These are phyloP conservation scores for Galeopterus variegatus DNA, from an alignment of 2,113 vertebrate genomes.

Conservation along the genomic window DNA sequence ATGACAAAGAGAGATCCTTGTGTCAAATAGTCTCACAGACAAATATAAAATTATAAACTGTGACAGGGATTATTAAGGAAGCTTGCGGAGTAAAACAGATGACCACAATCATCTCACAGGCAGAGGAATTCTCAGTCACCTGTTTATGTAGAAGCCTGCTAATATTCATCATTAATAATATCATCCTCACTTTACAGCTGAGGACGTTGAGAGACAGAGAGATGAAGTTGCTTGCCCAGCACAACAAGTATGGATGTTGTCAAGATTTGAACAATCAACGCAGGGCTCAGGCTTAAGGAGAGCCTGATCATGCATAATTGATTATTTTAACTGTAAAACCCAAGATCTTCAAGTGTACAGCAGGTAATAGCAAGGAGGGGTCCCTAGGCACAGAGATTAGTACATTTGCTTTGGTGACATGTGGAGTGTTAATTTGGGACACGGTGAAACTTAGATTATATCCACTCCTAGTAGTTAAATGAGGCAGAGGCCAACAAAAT, in stretches of 20 bases:
- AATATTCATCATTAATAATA: neutral
- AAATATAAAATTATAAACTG: neutral
- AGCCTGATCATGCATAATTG: rapidly evolving
- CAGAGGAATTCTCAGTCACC: neutral
- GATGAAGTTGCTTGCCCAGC: neutral
- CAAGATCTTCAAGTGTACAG: rapidly evolving
- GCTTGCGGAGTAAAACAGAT: neutral
- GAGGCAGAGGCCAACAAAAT: neutral
- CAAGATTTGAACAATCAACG: neutral
- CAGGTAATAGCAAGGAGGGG: neutral
- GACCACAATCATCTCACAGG: neutral
- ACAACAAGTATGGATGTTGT: neutral
- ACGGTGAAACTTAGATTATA: neutral
- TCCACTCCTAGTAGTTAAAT: neutral
- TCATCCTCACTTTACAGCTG: neutral
- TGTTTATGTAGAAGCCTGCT: neutral
- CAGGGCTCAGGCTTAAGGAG: neutral
- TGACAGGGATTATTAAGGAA: neutral
- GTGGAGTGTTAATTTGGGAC: neutral
- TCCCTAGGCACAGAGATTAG: neutral
- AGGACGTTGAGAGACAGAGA: neutral
- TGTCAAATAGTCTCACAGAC: neutral
- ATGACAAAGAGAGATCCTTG: rapidly evolving
- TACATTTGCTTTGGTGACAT: neutral
- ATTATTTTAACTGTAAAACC: neutral